A percentile compares a stretch with the other conserved stretches of the same genome.
Conservation (phyloP, 2,113 vertebrate genomes). For the Alligator sinensis region DNA sequence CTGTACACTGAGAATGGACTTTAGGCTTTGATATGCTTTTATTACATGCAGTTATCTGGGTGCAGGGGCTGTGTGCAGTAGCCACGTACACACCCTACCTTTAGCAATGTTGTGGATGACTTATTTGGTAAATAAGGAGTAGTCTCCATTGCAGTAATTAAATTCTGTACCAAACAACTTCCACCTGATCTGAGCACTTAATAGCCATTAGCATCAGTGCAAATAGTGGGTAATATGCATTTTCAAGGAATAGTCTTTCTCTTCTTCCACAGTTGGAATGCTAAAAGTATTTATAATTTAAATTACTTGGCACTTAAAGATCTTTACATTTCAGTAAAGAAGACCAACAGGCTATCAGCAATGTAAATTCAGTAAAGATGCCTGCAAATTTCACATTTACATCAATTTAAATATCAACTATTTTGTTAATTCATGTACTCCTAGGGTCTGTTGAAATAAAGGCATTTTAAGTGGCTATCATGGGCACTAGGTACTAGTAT, state of each 20-base stretch:
- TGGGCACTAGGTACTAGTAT: background rate
- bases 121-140: background rate
- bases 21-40: background rate
- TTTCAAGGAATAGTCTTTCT: background rate
- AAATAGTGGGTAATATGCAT: background rate
- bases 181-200: background rate
- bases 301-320: background rate
- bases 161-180: background rate
- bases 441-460: too few relatives aligned
- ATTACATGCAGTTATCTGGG: background rate
- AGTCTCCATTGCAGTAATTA: background rate
- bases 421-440: background rate
- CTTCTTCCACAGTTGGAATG: background rate
- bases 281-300: background rate
- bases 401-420: background rate
- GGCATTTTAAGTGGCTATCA: background rate
- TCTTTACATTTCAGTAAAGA: background rate
- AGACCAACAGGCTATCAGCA: background rate
- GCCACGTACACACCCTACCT: background rate
- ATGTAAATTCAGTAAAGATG: background rate
- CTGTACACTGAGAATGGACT: background rate
- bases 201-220: background rate
- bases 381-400: background rate
- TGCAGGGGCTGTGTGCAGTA: background rate
- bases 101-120: background rate